phyloP scores from a whole-genome alignment of 2,797 vertebrate species.

The Gorsachius magnificus region DNA sequence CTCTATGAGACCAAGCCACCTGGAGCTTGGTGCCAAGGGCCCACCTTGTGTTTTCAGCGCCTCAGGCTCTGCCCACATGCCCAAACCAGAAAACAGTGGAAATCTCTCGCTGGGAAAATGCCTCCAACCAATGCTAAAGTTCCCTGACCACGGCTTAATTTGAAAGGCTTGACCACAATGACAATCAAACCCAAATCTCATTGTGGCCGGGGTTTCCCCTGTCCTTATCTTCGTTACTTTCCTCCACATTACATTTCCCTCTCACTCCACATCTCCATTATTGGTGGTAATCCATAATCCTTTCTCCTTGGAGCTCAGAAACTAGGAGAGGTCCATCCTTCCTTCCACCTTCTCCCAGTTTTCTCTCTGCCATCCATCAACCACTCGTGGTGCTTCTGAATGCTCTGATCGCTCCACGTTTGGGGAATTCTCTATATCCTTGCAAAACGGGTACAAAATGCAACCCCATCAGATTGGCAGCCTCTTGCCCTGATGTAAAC shows the following conservation, averaged over 20 bases:
- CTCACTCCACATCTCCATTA: rapidly evolving
- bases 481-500: background rate
- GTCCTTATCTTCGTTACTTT: background rate
- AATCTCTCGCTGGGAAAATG: background rate
- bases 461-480: background rate
- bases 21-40: background rate
- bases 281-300: background rate
- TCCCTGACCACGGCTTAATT: background rate
- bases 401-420: rapidly evolving
- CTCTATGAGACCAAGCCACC: too few species aligned
- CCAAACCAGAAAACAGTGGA: background rate
- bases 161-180: background rate
- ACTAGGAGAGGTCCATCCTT: background rate
- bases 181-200: background rate
- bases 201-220: background rate
- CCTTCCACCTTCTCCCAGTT: background rate
- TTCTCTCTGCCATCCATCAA: background rate
- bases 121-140: background rate
- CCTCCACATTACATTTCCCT: background rate
- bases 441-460: background rate
- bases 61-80: background rate
- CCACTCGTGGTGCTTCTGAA: background rate
- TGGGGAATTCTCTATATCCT: background rate
- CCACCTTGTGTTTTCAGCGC: background rate
- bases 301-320: background rate